Evolutionary conservation across 1,140 invertebrate genomes (phyloP), one percentile per base, ranked within the genome.

Genomic region (Trichonephila clavipes): DNA sequence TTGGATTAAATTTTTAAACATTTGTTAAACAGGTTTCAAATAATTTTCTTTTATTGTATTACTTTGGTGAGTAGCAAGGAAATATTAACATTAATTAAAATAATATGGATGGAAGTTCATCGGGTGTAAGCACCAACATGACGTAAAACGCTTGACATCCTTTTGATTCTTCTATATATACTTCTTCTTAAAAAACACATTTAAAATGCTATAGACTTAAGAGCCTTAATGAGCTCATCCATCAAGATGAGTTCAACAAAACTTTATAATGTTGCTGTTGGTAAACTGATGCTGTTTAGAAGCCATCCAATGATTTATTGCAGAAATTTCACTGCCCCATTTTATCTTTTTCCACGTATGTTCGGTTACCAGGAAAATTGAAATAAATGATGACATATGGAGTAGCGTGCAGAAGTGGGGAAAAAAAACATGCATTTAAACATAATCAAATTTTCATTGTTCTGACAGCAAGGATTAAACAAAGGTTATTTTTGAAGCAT

Each of bases 191-290:
- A 66, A 51, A 83, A 21, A 83, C 14, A 24, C 51, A 51, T 59
- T 58, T 83, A 59, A 83, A 40, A 83, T 40, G 21, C 40, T 58
- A 24, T 24, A 83, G 19, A 58, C 82, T 83, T 44, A 51, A 83
- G 82, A 83, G 19, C 21, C 82, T 59, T 83, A 83, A 83, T 83
- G 82, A 83, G 51, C 40, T 83, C 82, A 83, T 83, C 82, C 21
- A 83, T 83, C 82, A 83, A 12, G 28, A 19, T 16, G 24, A 19
- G 19, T 21, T 19, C 82, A 51, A 21, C 8, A 12, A n/a, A 83
- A 83, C 44, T 83, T 83, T 83, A 58, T 83, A 83, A 83, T 5
- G 14, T 83, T 58, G 51, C 14, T 51, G 19, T 28, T 10, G 24
- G 18, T 51, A 21, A 51, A 59, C 18, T n/a, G 82, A 83, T 59